Evolutionary conservation across 2,797 vertebrate species (phyloP).

Genomic region (Rhynchonycteris naso): DNA sequence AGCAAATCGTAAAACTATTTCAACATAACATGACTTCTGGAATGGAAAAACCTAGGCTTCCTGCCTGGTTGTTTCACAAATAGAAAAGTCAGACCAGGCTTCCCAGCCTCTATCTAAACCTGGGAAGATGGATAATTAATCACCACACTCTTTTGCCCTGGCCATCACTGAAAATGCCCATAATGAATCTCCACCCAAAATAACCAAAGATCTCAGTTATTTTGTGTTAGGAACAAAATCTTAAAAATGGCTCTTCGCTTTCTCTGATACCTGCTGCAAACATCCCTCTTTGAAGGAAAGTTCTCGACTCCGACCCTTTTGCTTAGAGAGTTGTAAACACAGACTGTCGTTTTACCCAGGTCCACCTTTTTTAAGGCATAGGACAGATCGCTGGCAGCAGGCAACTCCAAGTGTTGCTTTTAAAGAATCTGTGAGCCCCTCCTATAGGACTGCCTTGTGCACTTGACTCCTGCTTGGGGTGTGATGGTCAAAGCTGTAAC

Average conservation of each 20-base stretch:
- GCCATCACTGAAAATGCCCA: slow-evolving; percentile 26
- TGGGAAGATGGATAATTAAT: slow-evolving; percentile 23
- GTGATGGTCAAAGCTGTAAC: not conserved
- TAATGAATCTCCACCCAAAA: not conserved
- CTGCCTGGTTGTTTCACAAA: not conserved
- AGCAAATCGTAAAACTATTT: not conserved
- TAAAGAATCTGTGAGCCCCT: not conserved
- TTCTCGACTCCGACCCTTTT: not conserved
- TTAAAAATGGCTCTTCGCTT: not conserved
- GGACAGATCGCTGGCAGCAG: not conserved
- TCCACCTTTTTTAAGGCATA: not conserved
- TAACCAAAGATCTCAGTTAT: slow-evolving; percentile 23
- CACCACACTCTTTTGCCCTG: not conserved
- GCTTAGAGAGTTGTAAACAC: not conserved
- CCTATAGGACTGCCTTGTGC: not conserved
- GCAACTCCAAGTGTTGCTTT: not conserved
- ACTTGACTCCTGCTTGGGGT: not conserved
- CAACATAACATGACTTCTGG: not conserved
- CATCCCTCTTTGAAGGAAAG: not conserved
- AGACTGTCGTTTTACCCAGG: not conserved
- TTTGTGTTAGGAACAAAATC: not conserved
- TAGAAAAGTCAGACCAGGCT: not conserved
- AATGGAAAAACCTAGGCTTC: not conserved
- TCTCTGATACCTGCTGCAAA: not conserved
- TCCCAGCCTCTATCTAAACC: slow-evolving; percentile 1